These are phyloP conservation scores for Peromyscus attwateri DNA, from an alignment of 2,797 vertebrate species.

Conservation along the genomic window DNA sequence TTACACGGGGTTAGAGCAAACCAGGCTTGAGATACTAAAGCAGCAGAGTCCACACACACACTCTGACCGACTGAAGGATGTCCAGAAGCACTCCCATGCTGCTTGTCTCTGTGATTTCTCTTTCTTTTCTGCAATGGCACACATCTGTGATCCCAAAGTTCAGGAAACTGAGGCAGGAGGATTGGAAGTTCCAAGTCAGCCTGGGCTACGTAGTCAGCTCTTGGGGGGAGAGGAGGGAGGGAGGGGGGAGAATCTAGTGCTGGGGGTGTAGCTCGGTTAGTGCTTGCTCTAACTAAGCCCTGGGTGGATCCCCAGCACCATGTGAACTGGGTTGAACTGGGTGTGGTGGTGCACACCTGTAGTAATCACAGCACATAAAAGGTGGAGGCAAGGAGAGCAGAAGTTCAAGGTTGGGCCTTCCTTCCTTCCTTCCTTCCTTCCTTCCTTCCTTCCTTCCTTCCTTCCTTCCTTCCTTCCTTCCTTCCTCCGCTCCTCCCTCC, in stretches of 20 bases:
- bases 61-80: neutral
- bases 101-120: neutral
- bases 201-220: neutral
- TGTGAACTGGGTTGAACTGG: neutral
- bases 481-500: neutral
- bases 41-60: neutral
- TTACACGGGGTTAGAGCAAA: neutral
- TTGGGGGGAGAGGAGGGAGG: neutral
- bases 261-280: neutral
- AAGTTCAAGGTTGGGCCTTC: neutral
- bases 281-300: neutral
- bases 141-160: neutral
- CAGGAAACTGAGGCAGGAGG: neutral
- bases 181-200: too few relatives aligned
- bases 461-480: fast-evolving
- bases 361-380: too few relatives aligned
- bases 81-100: neutral
- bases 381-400: neutral
- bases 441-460: too few relatives aligned
- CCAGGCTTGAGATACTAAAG: neutral
- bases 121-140: neutral
- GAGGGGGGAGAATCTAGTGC: neutral
- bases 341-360: too few relatives aligned
- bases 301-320: neutral
- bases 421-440: neutral